Conservation (phyloP, 2,888 invertebrate genomes). For the Ennomos erosarius region DNA sequence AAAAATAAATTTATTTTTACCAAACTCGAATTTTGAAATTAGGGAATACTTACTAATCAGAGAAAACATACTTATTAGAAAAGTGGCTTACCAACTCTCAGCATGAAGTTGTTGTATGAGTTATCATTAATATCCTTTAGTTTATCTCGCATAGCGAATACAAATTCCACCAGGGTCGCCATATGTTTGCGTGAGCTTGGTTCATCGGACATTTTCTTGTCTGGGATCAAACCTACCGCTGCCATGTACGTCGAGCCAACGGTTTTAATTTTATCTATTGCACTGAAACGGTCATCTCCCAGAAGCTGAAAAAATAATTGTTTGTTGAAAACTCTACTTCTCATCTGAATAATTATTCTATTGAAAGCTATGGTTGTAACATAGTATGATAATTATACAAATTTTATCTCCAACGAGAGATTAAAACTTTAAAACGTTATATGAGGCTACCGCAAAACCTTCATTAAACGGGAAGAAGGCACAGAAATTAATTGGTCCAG, state of each 20-base stretch:
- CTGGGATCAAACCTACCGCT: constrained; percentile 95
- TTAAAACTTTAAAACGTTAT: too few species aligned
- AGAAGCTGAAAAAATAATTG: constrained; percentile 84
- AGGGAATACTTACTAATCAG: too few species aligned
- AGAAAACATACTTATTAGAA: not conserved
- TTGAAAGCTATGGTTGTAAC: too few species aligned
- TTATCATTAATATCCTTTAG: constrained; percentile 95
- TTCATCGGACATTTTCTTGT: constrained; percentile 89
- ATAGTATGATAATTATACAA: too few species aligned
- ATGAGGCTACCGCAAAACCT: too few species aligned
- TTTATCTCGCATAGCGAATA: constrained; percentile 94
- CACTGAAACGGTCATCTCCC: constrained; percentile 93
- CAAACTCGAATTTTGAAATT: too few species aligned
- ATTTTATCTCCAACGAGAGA: too few species aligned
- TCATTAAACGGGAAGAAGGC: too few species aligned
- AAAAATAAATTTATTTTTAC: constrained; percentile 18
- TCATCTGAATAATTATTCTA: too few species aligned
- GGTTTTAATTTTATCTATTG: constrained; percentile 97
- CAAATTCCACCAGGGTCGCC: constrained; percentile 94
- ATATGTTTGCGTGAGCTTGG: constrained; percentile 80
- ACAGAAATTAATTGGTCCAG: too few species aligned
- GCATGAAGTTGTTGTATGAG: constrained; percentile 96
- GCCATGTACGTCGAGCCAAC: constrained; percentile 98
- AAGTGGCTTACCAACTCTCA: constrained; percentile 91
- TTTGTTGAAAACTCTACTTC: too few species aligned